phyloP scores from a whole-genome alignment of 2,797 vertebrate genomes.

The Varecia variegata region DNA sequence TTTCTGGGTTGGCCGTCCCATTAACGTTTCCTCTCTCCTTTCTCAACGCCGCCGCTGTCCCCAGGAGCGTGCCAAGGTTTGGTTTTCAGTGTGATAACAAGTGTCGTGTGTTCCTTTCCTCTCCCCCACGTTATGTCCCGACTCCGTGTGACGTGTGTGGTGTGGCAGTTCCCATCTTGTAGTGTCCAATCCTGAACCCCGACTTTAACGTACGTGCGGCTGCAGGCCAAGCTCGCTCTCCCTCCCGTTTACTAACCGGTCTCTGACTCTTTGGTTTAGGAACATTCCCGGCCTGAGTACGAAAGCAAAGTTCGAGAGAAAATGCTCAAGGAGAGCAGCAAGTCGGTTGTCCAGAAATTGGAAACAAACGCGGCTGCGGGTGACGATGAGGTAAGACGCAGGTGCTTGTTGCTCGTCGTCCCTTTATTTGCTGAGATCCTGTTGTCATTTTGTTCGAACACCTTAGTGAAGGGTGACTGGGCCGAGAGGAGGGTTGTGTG shows the following conservation, averaged over 20 bases:
- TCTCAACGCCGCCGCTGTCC: conserved; percentile 73
- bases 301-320: conserved; percentile 93
- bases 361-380: conserved; percentile 80
- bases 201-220: conserved; percentile 26
- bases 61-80: conserved; percentile 86
- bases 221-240: background rate
- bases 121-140: background rate
- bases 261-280: conserved; percentile 79
- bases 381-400: conserved; percentile 87
- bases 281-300: conserved; percentile 95
- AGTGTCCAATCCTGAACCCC: background rate
- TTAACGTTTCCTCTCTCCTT: conserved; percentile 77
- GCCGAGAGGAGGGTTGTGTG: background rate
- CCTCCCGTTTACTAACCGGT: background rate
- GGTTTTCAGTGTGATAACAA: conserved; percentile 65
- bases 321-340: conserved; percentile 76
- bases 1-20: background rate
- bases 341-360: conserved; percentile 79
- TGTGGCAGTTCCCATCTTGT: conserved; percentile 26
- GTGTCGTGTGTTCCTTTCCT: background rate
- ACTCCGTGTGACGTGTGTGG: conserved; percentile 54
- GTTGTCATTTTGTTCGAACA: background rate
- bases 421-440: background rate
- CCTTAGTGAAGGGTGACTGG: background rate
- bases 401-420: fast-evolving